Percentiles rank a stretch among this genome's conserved stretches.
phyloP scores from a whole-genome alignment of 2,113 vertebrate genomes.

The Corydoras maculifer region DNA sequence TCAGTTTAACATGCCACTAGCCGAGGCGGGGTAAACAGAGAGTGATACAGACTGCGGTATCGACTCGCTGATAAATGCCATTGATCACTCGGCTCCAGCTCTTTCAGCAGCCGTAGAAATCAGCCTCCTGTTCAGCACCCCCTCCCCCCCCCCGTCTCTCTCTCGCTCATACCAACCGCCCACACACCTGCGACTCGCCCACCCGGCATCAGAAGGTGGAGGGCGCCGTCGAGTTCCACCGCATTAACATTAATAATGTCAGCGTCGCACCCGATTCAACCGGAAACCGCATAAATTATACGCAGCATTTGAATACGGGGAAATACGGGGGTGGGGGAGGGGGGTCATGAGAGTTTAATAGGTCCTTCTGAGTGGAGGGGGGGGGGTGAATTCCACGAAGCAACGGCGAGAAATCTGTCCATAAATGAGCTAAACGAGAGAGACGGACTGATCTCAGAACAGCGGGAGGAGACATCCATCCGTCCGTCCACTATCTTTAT shows the following conservation, averaged over 20 bases:
- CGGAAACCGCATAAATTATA: too few species aligned
- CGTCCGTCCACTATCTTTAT: too few species aligned
- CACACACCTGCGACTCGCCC: constrained; percentile 45
- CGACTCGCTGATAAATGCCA: constrained; percentile 67
- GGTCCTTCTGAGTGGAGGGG: too few species aligned
- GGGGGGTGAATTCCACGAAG: too few species aligned
- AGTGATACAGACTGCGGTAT: constrained; percentile 60
- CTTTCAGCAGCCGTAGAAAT: constrained; percentile 37
- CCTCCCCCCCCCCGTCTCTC: constrained; percentile 41
- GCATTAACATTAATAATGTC: not conserved
- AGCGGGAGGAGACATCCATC: too few species aligned
- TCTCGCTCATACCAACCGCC: constrained; percentile 23
- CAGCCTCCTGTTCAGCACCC: constrained; percentile 32
- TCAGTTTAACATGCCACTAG: constrained; percentile 65
- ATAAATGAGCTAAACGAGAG: too few species aligned
- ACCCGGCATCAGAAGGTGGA: constrained; percentile 67
- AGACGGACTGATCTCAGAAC: too few species aligned
- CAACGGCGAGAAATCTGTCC: too few species aligned
- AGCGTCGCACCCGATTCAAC: too few species aligned
- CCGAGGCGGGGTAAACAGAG: constrained; percentile 63
- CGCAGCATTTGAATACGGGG: too few species aligned
- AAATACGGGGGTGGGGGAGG: too few species aligned
- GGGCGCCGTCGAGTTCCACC: constrained; percentile 17
- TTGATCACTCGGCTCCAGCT: constrained; percentile 62
- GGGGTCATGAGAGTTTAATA: too few species aligned